Evolutionary conservation across 2,113 vertebrate genomes (phyloP), one percentile per base, ranked within the genome.

Genomic region (Forbesichthys agassizii): DNA sequence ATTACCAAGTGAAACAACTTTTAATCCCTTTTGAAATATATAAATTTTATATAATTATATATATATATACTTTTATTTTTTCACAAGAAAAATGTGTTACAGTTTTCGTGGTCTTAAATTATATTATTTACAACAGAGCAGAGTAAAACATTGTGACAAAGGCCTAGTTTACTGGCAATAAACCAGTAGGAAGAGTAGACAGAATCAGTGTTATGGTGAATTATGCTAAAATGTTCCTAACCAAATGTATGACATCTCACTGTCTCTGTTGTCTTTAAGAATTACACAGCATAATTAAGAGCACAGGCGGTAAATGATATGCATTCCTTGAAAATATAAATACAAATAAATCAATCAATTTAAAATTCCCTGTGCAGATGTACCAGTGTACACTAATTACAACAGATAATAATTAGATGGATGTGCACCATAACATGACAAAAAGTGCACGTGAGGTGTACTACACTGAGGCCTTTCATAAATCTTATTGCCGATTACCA

Each of bases 381-480:
- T 71, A 68, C 77, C 52, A 54, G 48, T 64, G 61, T 49, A 33
- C 36, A 56, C 69, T 88, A 86, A 88, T 88, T 86, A 88, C 87
- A 86, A 47, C 48, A 64, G 67, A 80, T 80, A 84, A 84, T 84
- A 77, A 85, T 79, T 80, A 80, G 61, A 78, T 54, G 71, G 66
- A 79, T 73, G 77, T 49, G 69, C 54, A 73, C 79, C 66, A 73
- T 62, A 66, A 76, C 48, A 36, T 61, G 59, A 67, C 71, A 62
- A 69, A 68, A 48, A 74, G 68, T 33, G 76, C 66, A 73, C 71
- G 66, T 20, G 56, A 64, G 73, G 55, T 63, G 46, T 70, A 66
- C 16, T 20, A 51, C 73, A 68, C 64, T 63, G 62, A 46, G 46
- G 74, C 53, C 70, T 73, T 73, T 82, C 3, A 58, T 74, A 61